phyloP scores from a whole-genome alignment of 1,140 invertebrate species.

The Bilobella aurantiaca region DNA sequence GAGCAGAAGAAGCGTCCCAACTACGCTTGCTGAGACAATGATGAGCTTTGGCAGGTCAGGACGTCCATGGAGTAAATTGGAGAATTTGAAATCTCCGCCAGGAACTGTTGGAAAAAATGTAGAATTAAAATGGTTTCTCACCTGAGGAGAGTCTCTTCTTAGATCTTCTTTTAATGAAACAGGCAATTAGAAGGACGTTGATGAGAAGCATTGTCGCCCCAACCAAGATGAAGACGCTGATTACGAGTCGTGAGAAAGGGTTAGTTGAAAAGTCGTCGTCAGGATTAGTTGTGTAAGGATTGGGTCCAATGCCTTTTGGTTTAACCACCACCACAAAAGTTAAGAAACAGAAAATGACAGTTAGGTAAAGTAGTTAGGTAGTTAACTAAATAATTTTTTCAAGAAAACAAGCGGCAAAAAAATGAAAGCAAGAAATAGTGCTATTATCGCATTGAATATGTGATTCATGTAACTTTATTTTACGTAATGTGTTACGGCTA shows the following conservation, averaged over 20 bases:
- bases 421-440: not conserved
- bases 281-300: constrained; percentile 18
- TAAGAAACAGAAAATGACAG: constrained; percentile 1
- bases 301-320: constrained; percentile 27
- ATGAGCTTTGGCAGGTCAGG: constrained; percentile 62
- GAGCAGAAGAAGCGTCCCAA: constrained; percentile 63
- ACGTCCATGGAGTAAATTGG: constrained; percentile 54
- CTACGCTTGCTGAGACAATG: constrained; percentile 67
- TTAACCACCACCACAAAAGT: constrained; percentile 10
- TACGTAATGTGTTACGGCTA: no score
- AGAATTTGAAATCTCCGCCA: constrained; percentile 44
- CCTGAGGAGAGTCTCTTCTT: constrained; percentile 58
- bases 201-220: constrained; percentile 60
- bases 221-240: constrained; percentile 60
- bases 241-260: constrained; percentile 47
- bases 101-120: constrained; percentile 44
- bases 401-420: not conserved
- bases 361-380: constrained; percentile 16
- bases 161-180: constrained; percentile 66
- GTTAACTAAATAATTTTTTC: not conserved
- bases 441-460: not conserved
- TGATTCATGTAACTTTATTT: not conserved
- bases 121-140: constrained; percentile 38
- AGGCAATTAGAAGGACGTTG: constrained; percentile 75
- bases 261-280: constrained; percentile 29